Evolutionary conservation across 2,888 invertebrate genomes (phyloP).

Genomic region (Steromphala cineraria): DNA sequence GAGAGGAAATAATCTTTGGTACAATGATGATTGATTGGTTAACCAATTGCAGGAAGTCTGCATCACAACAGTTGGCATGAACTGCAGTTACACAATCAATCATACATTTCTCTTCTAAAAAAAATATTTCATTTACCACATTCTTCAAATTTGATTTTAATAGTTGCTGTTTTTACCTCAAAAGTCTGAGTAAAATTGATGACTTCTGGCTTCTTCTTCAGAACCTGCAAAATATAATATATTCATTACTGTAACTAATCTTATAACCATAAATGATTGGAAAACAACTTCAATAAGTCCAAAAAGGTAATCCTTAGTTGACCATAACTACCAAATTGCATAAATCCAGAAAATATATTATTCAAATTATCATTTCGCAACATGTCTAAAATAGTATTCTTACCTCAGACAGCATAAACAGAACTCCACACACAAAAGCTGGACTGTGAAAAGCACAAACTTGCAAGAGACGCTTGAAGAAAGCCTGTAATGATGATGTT

Average conservation of each 20-base stretch:
- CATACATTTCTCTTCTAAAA: no score
- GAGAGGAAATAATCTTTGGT: no score
- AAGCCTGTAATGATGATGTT: conserved; percentile 78
- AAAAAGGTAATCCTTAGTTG: neutral
- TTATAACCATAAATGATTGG: no score
- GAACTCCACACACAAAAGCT: conserved; percentile 87
- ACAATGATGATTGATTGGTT: no score
- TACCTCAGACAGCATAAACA: conserved; percentile 86
- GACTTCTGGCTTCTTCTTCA: conserved; percentile 59
- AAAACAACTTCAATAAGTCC: no score
- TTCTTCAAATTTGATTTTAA: no score
- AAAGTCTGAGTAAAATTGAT: conserved; percentile 54
- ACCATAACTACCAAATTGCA: neutral
- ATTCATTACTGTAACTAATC: no score
- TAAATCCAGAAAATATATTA: neutral
- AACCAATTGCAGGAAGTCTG: no score
- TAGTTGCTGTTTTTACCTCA: no score
- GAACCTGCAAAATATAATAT: conserved; percentile 36
- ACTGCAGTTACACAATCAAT: no score
- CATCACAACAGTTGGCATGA: no score
- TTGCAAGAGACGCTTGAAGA: conserved; percentile 89
- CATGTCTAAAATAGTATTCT: neutral
- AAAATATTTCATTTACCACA: no score
- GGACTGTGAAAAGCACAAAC: conserved; percentile 80
- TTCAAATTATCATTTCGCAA: neutral